Evolutionary conservation across 2,113 vertebrate species (phyloP).

Genomic region (Tiliqua scincoides): DNA sequence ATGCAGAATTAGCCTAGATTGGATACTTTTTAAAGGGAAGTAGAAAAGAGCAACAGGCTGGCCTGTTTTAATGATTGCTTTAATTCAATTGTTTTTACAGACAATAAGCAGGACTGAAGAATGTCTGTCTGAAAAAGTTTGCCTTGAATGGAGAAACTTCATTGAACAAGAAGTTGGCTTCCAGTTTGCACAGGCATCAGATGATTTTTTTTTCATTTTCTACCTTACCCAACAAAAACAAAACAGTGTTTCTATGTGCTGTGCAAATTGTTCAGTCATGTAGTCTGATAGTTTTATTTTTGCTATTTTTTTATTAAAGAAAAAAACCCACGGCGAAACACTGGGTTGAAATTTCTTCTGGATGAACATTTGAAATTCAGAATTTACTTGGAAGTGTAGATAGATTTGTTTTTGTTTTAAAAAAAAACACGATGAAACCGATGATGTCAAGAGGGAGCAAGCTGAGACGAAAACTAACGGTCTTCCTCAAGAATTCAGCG

Average conservation of each 20-base stretch:
- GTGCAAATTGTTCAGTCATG: slow-evolving; percentile 89
- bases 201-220: slow-evolving; percentile 83
- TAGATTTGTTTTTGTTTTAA: slow-evolving; percentile 71
- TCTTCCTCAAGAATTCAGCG: slow-evolving; percentile 97
- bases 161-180: slow-evolving; percentile 91
- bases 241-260: slow-evolving; percentile 83
- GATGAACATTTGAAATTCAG: slow-evolving; percentile 78
- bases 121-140: slow-evolving; percentile 91
- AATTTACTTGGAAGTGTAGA: slow-evolving; percentile 85
- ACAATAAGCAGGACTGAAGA: slow-evolving; percentile 91
- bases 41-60: slow-evolving; percentile 27
- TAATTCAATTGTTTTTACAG: slow-evolving; percentile 79
- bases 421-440: slow-evolving; percentile 62
- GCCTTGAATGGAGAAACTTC: slow-evolving; percentile 95
- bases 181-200: slow-evolving; percentile 93
- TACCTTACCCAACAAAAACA: slow-evolving; percentile 86
- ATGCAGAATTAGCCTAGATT: slow-evolving; percentile 59
- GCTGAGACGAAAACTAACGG: slow-evolving; percentile 84
- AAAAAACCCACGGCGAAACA: slow-evolving; percentile 73
- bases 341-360: slow-evolving; percentile 76
- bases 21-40: slow-evolving; percentile 52
- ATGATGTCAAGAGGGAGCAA: slow-evolving; percentile 76
- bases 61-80: slow-evolving; percentile 46
- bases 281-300: slow-evolving; percentile 87
- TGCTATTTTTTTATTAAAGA: slow-evolving; percentile 84